These are phyloP conservation scores for Ophioninae sp. DNA, from an alignment of 2,888 invertebrate genomes.

Conservation along the genomic window DNA sequence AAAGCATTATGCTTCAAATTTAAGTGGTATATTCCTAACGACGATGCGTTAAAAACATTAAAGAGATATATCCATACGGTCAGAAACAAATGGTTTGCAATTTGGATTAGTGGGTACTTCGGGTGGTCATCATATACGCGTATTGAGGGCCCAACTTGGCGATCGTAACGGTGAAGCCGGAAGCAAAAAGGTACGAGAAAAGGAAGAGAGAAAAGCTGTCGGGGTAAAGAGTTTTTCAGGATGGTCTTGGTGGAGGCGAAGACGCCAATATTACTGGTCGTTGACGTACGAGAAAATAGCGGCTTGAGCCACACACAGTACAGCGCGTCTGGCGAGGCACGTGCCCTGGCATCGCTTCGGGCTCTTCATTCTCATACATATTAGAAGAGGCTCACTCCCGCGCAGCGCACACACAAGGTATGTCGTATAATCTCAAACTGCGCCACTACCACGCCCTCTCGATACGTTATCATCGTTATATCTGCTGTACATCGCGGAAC, in stretches of 20 bases:
- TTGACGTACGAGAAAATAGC: conserved; percentile 29
- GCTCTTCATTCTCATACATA: conserved; percentile 55
- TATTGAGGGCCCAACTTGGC: background rate
- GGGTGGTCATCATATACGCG: background rate
- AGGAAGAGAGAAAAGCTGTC: background rate
- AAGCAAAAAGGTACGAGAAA: background rate
- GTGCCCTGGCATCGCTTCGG: conserved; percentile 51
- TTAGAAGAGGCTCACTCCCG: conserved; percentile 62
- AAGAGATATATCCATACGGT: no score
- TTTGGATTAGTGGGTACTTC: background rate
- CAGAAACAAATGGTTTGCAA: background rate
- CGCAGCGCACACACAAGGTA: conserved; percentile 58
- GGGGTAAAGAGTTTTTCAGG: conserved; percentile 34
- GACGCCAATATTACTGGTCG: conserved; percentile 47
- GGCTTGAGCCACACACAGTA: conserved; percentile 17
- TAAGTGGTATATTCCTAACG: no score
- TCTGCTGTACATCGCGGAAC: conserved; percentile 44
- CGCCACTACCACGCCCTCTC: conserved; percentile 59
- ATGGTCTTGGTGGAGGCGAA: conserved; percentile 30
- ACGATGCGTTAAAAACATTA: no score
- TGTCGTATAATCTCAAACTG: conserved; percentile 60
- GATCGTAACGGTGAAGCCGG: background rate
- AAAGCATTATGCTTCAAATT: no score
- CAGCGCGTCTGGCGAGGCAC: conserved; percentile 46
- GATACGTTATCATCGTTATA: conserved; percentile 61